Percentiles rank a stretch among this genome's conserved stretches.
Evolutionary conservation across 1,140 invertebrate species (phyloP).

Genomic region (Pseudoatta argentina): DNA sequence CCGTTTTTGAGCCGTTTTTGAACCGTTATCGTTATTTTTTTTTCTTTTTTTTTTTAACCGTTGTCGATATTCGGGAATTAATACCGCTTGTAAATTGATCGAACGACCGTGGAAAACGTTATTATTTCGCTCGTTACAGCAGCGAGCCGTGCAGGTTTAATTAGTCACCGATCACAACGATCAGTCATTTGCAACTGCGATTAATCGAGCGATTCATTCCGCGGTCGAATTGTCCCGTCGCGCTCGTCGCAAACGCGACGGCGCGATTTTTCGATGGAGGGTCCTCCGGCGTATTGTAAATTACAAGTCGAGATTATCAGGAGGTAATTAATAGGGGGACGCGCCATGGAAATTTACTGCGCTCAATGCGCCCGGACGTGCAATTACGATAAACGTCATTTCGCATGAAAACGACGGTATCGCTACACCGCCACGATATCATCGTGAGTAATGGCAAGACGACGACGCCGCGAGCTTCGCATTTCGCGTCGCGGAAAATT

Average conservation of each 20-base stretch:
- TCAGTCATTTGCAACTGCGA: slow-evolving; percentile 59
- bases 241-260: slow-evolving; percentile 8
- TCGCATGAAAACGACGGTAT: slow-evolving; percentile 62
- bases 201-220: slow-evolving; percentile 37
- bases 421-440: slow-evolving; percentile 34
- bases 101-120: neutral
- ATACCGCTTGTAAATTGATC: slow-evolving; percentile 40
- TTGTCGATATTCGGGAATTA: slow-evolving; percentile 27
- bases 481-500: slow-evolving; percentile 46
- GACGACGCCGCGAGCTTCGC: slow-evolving; percentile 24
- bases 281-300: slow-evolving; percentile 61
- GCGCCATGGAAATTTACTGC: slow-evolving; percentile 48
- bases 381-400: slow-evolving; percentile 65
- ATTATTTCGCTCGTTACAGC: neutral
- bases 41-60: no score
- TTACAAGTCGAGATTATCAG: slow-evolving; percentile 62
- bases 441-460: slow-evolving; percentile 59
- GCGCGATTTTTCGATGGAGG: slow-evolving; percentile 56
- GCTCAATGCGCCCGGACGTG: slow-evolving; percentile 59
- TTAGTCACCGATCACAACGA: slow-evolving; percentile 48
- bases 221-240: slow-evolving; percentile 20
- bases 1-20: neutral
- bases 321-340: slow-evolving; percentile 54
- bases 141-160: slow-evolving; percentile 18
- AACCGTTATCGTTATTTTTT: slow-evolving; percentile 1